Evolutionary conservation across 2,888 invertebrate genomes (phyloP).

Genomic region (Hymenopus coronatus): DNA sequence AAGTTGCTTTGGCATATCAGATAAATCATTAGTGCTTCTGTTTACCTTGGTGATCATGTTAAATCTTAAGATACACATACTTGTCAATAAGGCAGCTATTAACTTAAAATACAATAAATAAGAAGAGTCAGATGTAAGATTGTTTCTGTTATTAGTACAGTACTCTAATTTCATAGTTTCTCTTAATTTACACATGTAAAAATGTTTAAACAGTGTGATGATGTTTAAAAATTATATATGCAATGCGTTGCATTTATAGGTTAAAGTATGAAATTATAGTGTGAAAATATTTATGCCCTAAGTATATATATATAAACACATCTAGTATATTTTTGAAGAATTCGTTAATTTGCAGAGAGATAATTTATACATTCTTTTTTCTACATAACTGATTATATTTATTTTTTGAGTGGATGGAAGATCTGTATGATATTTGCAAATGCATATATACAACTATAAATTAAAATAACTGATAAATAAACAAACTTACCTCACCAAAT

Average conservation of each 20-base stretch:
- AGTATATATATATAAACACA: neutral
- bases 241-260: neutral
- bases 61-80: neutral
- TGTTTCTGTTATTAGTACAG: neutral
- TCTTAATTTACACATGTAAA: neutral
- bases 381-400: constrained; percentile 27
- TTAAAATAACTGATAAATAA: constrained; percentile 25
- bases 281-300: neutral
- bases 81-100: constrained; percentile 9
- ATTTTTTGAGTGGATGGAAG: constrained; percentile 21
- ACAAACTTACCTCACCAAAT: constrained; percentile 26
- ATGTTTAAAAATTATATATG: neutral
- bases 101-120: neutral
- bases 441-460: constrained; percentile 22
- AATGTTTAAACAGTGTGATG: neutral
- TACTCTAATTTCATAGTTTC: neutral
- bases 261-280: neutral
- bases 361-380: constrained; percentile 25
- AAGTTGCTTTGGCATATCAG: neutral
- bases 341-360: constrained; percentile 14
- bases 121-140: neutral
- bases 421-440: constrained; percentile 29
- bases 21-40: neutral
- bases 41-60: neutral
- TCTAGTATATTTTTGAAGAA: constrained; percentile 11